Base-by-base conservation (phyloP, 23 tunicate species). In the Aplidium turbinatum region DNA sequence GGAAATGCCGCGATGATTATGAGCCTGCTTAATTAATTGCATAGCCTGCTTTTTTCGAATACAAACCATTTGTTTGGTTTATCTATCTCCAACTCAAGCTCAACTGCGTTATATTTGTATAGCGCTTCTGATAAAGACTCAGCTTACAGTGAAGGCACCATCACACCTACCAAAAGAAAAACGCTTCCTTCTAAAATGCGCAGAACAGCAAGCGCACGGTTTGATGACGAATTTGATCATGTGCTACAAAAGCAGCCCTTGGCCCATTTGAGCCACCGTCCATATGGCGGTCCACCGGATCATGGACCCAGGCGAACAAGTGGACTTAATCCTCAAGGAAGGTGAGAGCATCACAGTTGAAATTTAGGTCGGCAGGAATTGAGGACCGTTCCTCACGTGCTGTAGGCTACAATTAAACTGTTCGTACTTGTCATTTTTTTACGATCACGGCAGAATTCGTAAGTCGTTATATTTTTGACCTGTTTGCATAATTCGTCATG, bases 71-170 rank as follows among this genome's bases (percentile, higher is more conserved):
- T 55, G 19, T 7, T 55, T 55, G 50, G n/a, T n/a, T n/a, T n/a
- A n/a, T n/a, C n/a, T n/a, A n/a, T n/a, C n/a, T n/a, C n/a, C n/a
- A 42, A 42, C 50, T 42, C 16, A 16, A 9, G 50, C 16, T 11
- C 16, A 16, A 42, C 50, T 27, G 18, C 13, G 29, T 4, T 18
- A 27, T 33, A 16, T 47, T 51, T 52, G 29, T 63, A 13, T 58
- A 91, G 97, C 38, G 65, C 34, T 13, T 91, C 97, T 4, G 97
- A 91, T 26, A 84, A 91, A 57, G 97, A 91, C 48, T 91, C 97
- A 26, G 97, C 97, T 13, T 91, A 71, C 72, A 84, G 92, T 38
- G 97, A 91, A 46, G 97, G 97, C 33, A 58, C 58, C 2, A 29
- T 61, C 2, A 81, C 87, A 0, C 87, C 87, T 7, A 81, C 73